A percentile compares a stretch with the other conserved stretches of the same genome.
These are phyloP conservation scores for Anolis apletophallus DNA, from an alignment of 2,797 vertebrate species.

Conservation along the genomic window DNA sequence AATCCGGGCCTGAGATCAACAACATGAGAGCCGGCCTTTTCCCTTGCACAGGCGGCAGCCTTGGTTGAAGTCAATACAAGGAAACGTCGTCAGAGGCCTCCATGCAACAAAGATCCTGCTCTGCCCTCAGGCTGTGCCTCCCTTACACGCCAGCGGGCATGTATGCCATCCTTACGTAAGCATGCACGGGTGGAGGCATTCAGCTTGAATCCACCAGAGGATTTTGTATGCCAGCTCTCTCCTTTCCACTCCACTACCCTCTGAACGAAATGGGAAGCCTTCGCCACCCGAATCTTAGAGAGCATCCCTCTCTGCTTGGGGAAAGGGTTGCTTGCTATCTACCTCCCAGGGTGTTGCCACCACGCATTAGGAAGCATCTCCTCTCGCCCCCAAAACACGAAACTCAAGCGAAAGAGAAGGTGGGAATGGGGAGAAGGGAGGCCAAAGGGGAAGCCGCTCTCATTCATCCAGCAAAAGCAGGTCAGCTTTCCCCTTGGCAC, in stretches of 20 bases:
- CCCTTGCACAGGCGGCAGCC: too few relatives aligned
- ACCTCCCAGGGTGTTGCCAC: fast-evolving
- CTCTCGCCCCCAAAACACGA: neutral
- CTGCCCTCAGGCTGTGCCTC: neutral
- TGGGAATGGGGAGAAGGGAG: too few relatives aligned
- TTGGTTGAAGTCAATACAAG: too few relatives aligned
- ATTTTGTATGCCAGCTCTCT: neutral
- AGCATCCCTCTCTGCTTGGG: neutral
- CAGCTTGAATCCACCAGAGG: neutral
- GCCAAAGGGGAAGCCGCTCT: too few relatives aligned
- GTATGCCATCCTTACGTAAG: neutral
- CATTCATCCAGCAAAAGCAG: constrained; percentile 23
- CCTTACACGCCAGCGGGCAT: neutral
- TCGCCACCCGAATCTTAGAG: neutral
- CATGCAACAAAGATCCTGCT: neutral
- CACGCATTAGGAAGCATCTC: neutral
- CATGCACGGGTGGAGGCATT: neutral
- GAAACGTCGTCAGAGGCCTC: neutral
- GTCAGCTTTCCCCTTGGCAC: constrained; percentile 12
- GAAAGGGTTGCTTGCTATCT: neutral
- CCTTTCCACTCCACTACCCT: constrained; percentile 14
- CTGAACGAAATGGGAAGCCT: neutral
- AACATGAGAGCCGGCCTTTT: too few relatives aligned
- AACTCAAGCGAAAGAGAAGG: neutral
- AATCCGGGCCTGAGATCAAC: too few relatives aligned